These are phyloP conservation scores for Patella ulyssiponensis DNA, from an alignment of 2,888 invertebrate genomes.

Conservation along the genomic window DNA sequence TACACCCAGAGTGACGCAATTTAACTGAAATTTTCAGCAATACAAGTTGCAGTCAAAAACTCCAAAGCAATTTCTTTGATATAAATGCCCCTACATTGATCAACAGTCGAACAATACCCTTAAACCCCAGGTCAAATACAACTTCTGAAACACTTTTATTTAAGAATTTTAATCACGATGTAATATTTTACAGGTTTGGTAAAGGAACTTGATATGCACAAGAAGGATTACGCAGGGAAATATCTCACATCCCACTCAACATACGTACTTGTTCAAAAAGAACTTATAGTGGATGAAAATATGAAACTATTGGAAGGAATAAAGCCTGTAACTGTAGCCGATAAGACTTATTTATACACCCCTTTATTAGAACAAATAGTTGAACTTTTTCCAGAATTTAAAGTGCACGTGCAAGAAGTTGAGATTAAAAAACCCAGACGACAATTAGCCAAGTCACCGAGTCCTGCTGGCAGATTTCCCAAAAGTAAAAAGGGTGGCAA, in stretches of 20 bases:
- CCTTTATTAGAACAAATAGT: conserved; percentile 65
- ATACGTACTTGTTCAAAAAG: conserved; percentile 69
- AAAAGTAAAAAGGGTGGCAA: not conserved
- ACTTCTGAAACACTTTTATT: no score
- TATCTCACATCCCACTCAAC: conserved; percentile 66
- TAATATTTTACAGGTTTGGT: conserved; percentile 59
- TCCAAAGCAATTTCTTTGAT: no score
- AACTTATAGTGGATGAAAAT: conserved; percentile 35
- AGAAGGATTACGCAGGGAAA: conserved; percentile 66
- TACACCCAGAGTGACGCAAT: no score
- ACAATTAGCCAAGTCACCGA: conserved; percentile 60
- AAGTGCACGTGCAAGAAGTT: conserved; percentile 59
- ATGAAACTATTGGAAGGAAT: conserved; percentile 34
- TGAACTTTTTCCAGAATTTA: conserved; percentile 66
- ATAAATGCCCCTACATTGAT: no score
- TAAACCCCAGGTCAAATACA: no score
- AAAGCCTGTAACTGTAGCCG: conserved; percentile 38
- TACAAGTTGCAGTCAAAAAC: no score
- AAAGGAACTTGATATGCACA: conserved; percentile 68
- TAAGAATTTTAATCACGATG: no score
- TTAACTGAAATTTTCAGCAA: no score
- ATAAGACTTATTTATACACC: conserved; percentile 57
- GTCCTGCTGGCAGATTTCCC: conserved; percentile 62
- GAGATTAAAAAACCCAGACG: conserved; percentile 45
- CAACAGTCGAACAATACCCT: no score